Base-by-base conservation (phyloP, 2,797 vertebrate genomes). In the Alfaro cultratus region DNA sequence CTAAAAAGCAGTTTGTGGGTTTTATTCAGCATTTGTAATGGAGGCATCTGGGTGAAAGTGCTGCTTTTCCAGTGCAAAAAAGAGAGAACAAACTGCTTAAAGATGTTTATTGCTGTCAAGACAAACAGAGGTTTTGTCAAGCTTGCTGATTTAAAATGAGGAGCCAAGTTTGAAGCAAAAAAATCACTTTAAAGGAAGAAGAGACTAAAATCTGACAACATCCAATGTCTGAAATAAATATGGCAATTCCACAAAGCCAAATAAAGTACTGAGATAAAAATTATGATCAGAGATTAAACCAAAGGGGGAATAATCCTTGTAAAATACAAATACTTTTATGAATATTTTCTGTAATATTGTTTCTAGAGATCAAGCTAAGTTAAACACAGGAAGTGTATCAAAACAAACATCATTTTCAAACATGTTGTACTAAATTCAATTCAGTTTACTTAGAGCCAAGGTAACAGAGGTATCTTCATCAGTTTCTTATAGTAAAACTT, bases 71-170 rank as follows among this genome's bases (percentile, higher is more conserved):
- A 46, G 68, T 31, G 41, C 36, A 41, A 67, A 70, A 43, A 12
- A 45, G 6, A n/a, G 23, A 71, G 26, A 45, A 71, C 41, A 71
- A n/a, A 29, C 41, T 16, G 68, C 43, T 71, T 46, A 9, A 16
- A 45, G 68, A 71, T 18, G 43, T 46, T 71, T 29, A 45, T 46
- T 53, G 34, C 18, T 26, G 72, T 74, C 72, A 39, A 36, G 7
- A 74, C 72, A 51, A 73, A 23, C n/a, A 73, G 15, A n/a, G 43
- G 43, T 21, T 73, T 73, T 29, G 11, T 73, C n/a, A 73, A 31
- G 70, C 8, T 9, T 34, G 31, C 9, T 0, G 0, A n/a, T 16
- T 31, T 5, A 73, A 47, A 46, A 16, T 47, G 6, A 29, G 43
- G 13, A 29, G 43, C 13, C 13, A 46, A 47, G 5, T 18, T 45